Conservation (phyloP, 2,797 vertebrate species). For the Rhynchonycteris naso region DNA sequence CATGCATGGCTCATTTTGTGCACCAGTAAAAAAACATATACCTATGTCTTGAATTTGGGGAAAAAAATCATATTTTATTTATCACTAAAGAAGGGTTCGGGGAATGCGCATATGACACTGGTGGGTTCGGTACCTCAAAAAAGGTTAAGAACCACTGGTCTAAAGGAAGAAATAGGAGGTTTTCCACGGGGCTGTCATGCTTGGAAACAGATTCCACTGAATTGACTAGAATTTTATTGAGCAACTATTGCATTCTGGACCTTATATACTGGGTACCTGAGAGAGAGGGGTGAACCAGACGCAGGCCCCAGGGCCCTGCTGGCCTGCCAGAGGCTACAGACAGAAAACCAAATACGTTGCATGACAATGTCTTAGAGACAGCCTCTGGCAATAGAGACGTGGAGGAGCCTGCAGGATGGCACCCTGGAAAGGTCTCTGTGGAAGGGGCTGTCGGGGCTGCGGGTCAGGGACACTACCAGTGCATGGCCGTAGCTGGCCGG, state of each 20-base stretch:
- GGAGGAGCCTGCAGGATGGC: too few relatives aligned
- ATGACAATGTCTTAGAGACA: rapidly evolving
- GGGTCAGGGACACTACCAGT: neutral
- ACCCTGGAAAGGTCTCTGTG: neutral
- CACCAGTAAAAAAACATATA: too few relatives aligned
- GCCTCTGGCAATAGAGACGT: neutral
- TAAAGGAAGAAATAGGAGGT: neutral
- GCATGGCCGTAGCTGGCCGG: neutral
- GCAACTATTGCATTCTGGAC: rapidly evolving
- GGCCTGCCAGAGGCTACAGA: neutral
- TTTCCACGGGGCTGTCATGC: neutral
- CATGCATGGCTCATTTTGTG: too few relatives aligned
- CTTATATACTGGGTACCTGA: too few relatives aligned
- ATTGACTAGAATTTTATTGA: neutral
- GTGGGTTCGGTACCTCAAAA: too few relatives aligned
- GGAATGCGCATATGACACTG: too few relatives aligned
- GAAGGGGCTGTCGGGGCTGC: neutral
- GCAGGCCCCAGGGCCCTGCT: neutral
- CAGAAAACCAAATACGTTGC: neutral
- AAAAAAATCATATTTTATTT: too few relatives aligned
- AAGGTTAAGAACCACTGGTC: neutral
- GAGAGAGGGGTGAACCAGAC: neutral
- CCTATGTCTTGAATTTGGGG: too few relatives aligned
- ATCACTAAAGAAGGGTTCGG: too few relatives aligned
- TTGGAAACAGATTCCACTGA: neutral